phyloP scores from a whole-genome alignment of 2,797 vertebrate species.

The Denticeps clupeoides region DNA sequence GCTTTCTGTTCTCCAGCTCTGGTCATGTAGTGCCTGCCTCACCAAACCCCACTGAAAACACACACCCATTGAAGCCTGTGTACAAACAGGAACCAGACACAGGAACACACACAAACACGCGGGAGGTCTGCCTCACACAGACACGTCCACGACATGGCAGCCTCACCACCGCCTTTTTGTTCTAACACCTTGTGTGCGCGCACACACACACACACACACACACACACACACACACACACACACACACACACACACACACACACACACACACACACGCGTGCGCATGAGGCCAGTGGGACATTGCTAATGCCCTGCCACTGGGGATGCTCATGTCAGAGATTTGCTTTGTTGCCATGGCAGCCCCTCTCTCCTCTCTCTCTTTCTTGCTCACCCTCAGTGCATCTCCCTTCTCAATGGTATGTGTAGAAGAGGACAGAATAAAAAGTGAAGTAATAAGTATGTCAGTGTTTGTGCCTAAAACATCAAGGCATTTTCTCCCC shows the following conservation, averaged over 20 bases:
- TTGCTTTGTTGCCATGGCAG: slow-evolving; percentile 68
- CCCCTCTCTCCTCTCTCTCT: slow-evolving; percentile 31
- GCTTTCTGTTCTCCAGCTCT: slow-evolving; percentile 4
- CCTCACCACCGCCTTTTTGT: too few species aligned
- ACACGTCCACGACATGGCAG: slow-evolving; percentile 36
- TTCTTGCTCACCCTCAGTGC: slow-evolving; percentile 14
- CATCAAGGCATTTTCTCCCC: slow-evolving; percentile 41
- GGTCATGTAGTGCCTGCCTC: neutral
- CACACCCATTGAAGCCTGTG: slow-evolving; percentile 7
- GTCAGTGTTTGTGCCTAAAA: slow-evolving; percentile 39
- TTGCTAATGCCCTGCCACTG: slow-evolving; percentile 51
- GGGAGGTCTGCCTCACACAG: slow-evolving; percentile 24
- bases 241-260: slow-evolving; percentile 8
- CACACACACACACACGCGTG: slow-evolving; percentile 28
- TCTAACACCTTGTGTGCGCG: slow-evolving; percentile 9
- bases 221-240: neutral
- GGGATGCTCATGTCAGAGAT: slow-evolving; percentile 52
- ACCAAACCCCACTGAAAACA: neutral
- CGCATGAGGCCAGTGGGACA: slow-evolving; percentile 44
- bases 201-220: slow-evolving; percentile 8
- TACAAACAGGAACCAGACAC: slow-evolving; percentile 2
- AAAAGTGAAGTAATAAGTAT: slow-evolving; percentile 38
- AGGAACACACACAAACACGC: neutral
- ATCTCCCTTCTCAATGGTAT: slow-evolving; percentile 4
- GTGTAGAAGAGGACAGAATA: slow-evolving; percentile 12